A percentile compares a stretch with the other conserved stretches of the same genome.
Conservation (phyloP, 2,797 vertebrate species). For the Notoglanidium macrostoma region DNA sequence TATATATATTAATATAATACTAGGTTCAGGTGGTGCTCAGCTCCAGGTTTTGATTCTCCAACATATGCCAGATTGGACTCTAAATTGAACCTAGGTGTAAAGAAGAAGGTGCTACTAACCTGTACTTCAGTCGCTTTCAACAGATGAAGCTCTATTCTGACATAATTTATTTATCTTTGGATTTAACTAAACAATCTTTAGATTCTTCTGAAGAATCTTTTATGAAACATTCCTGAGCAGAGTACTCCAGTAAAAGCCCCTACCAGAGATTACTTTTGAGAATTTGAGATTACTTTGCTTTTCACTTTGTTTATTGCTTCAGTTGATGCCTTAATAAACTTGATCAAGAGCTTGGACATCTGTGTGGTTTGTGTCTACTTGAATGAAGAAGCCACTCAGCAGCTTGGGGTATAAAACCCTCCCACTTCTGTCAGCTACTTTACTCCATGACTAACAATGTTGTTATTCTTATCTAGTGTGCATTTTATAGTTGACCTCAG, state of each 20-base stretch:
- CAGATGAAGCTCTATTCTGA: background rate
- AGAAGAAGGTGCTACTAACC: background rate
- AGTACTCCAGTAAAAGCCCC: background rate
- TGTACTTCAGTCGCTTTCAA: background rate
- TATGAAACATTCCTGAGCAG: background rate
- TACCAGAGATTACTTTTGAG: background rate
- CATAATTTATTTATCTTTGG: conserved; percentile 3
- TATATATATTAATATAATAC: background rate
- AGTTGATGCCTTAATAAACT: background rate
- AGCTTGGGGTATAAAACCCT: conserved; percentile 5
- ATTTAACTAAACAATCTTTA: background rate
- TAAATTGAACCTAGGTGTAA: background rate
- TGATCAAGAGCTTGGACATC: background rate
- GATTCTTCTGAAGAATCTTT: background rate
- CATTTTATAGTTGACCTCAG: conserved; percentile 5
- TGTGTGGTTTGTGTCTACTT: conserved; percentile 6
- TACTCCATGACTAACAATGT: background rate
- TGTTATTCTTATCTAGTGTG: conserved; percentile 23
- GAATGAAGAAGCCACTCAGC: conserved; percentile 10
- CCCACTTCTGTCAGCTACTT: background rate
- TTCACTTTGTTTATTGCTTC: background rate
- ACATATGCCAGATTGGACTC: background rate
- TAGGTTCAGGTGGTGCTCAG: background rate
- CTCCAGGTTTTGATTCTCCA: background rate
- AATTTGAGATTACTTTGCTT: background rate